Base-by-base conservation (phyloP, 2,113 vertebrate species). In the Ceyx melanurus region DNA sequence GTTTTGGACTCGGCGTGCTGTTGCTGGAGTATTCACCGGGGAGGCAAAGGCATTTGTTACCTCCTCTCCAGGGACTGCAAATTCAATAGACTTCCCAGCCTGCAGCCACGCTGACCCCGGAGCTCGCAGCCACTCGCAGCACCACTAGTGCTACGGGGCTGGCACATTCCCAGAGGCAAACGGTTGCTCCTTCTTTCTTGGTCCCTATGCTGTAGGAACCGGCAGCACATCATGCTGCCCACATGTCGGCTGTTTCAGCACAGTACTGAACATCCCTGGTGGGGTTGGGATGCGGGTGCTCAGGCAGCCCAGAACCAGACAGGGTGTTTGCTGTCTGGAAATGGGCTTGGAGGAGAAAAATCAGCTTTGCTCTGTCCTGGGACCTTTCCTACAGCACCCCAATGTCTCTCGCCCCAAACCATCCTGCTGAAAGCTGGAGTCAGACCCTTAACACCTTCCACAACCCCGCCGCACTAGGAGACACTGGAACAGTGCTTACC, bases 401-500 rank as follows among this genome's bases (percentile, higher is more conserved):
- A 51, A 8, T 2, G 15, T 21, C 22, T 82, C 45, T 48, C 15
- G 2, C 13, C 35, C 17, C 58, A 82, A 83, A 56, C 20, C 46
- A 82, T 58, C 60, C 46, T 0, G 0, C 15, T 9, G 2, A 13
- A 3, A 8, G 58, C 20, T 1, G 0, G 12, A 70, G 16, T 58
- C 0, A 0, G 35, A 40, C 18, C 43, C 3, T 0, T 14, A 68
- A 43, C 40, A 12, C 22, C 5, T 2, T 35, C 33, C 0, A 0
- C 26, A 28, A 26, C 11, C 11, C 29, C 1, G 0, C 10, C 11
- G 23, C 0, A 1, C 21, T 11, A 2, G 37, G 29, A 77, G 40
- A 22, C 9, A 5, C 54, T 0, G 6, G 65, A 78, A 10, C 42
- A 29, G 13, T 13, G 7, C 96, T 94, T 94, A 99, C 99, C 99